Percentiles rank a stretch among this genome's conserved stretches.
phyloP scores from a whole-genome alignment of 2,888 invertebrate genomes.

The Gymnosoma rotundatum region DNA sequence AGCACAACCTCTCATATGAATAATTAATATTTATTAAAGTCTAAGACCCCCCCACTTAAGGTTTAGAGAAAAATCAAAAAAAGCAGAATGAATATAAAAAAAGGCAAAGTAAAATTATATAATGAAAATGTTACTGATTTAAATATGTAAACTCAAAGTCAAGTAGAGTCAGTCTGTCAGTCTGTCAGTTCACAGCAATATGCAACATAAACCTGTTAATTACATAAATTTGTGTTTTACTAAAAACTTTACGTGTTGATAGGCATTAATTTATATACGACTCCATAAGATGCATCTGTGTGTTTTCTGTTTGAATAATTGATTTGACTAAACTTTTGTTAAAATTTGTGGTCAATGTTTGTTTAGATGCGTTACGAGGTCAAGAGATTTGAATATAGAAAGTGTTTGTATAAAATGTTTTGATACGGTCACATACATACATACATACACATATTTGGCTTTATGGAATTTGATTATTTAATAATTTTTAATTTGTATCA shows the following conservation, averaged over 20 bases:
- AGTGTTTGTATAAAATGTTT: not conserved
- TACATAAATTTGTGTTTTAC: not conserved
- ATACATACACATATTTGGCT: no score
- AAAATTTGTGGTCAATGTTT: not conserved
- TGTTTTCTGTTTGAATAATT: no score
- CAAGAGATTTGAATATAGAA: not conserved
- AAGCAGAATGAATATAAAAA: not conserved
- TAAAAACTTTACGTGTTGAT: not conserved
- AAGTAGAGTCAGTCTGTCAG: not conserved
- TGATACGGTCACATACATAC: no score
- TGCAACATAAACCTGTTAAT: conserved; percentile 14
- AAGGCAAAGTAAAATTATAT: not conserved
- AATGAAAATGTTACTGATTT: conserved; percentile 9
- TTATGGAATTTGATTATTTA: no score
- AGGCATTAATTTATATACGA: not conserved
- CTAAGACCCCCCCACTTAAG: no score
- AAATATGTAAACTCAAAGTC: conserved; percentile 22
- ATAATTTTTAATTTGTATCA: no score
- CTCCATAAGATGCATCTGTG: no score
- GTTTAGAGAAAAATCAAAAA: not conserved
- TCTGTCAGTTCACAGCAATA: conserved; percentile 3
- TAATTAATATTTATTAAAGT: not conserved
- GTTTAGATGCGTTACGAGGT: not conserved
- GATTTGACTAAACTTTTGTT: not conserved
- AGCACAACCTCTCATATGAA: not conserved